Conservation (phyloP, 1,140 invertebrate species). For the Bicyclus anynana region DNA sequence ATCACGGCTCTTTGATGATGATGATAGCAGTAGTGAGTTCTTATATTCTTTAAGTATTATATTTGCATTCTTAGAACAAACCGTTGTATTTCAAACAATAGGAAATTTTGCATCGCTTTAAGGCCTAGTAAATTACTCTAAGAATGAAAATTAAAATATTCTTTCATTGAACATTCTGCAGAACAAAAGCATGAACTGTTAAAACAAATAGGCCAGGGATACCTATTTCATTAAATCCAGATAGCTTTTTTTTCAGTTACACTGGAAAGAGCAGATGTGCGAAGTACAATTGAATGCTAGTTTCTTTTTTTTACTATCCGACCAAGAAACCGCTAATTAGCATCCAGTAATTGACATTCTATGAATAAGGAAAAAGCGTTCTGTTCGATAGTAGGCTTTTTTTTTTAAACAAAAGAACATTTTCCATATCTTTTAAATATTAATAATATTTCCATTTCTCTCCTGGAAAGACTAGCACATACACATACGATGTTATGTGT, state of each 20-base stretch:
- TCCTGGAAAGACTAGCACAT: no score
- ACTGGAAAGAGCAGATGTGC: no score
- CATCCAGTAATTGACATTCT: not conserved
- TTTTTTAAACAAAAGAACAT: no score
- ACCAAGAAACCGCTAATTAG: not conserved
- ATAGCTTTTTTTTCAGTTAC: not conserved
- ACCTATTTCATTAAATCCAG: no score
- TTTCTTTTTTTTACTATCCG: not conserved
- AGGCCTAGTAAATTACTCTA: not conserved
- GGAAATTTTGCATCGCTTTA: not conserved
- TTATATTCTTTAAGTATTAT: no score
- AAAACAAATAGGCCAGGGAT: conserved; percentile 3
- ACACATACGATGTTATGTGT: no score
- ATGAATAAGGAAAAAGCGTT: not conserved
- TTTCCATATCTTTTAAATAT: no score
- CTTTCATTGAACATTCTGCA: conserved; percentile 2
- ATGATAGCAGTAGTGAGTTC: no score
- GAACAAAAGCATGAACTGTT: conserved; percentile 1
- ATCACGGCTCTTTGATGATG: no score
- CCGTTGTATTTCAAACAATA: not conserved
- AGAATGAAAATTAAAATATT: conserved; percentile 5
- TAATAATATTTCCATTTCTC: no score
- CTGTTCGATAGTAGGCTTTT: no score
- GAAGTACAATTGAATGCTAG: not conserved
- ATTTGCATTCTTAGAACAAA: not conserved